Conservation (phyloP, 2,797 vertebrate species). For the Sphenopsis melanotis region DNA sequence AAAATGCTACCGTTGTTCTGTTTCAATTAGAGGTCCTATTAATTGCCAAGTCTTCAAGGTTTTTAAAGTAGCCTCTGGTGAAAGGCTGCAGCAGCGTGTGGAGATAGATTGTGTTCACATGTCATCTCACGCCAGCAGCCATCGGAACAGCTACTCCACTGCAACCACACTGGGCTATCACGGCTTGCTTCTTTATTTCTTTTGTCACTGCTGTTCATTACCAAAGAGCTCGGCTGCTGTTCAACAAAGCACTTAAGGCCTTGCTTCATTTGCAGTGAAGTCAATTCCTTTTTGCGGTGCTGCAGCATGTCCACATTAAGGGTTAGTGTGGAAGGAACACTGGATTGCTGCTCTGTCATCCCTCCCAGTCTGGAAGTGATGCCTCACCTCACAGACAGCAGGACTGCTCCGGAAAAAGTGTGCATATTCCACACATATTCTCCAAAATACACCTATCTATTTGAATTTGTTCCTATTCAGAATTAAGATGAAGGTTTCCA, state of each 20-base stretch:
- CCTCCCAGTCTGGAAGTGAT: neutral
- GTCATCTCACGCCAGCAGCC: neutral
- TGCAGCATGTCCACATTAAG: slow-evolving; percentile 20
- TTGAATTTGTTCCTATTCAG: neutral
- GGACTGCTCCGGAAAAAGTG: neutral
- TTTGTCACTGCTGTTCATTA: slow-evolving; percentile 51
- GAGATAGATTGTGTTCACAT: neutral
- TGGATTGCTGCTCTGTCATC: rapidly evolving
- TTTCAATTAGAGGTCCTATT: slow-evolving; percentile 55
- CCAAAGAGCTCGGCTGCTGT: slow-evolving; percentile 53
- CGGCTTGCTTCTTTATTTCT: slow-evolving; percentile 15
- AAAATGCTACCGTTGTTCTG: neutral
- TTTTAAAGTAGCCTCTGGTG: slow-evolving; percentile 37
- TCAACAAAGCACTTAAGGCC: slow-evolving; percentile 61
- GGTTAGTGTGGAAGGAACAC: neutral
- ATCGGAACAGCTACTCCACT: neutral
- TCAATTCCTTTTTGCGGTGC: slow-evolving; percentile 2
- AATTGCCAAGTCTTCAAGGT: slow-evolving; percentile 54
- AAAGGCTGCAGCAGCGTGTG: neutral
- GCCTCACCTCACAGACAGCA: neutral
- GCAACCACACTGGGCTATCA: slow-evolving; percentile 5
- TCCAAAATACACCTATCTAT: neutral
- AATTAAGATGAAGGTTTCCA: neutral
- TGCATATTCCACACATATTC: neutral
- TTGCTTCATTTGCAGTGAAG: slow-evolving; percentile 34